These are phyloP conservation scores for Balanococcus diminutus DNA, from an alignment of 2,888 invertebrate species.

Conservation along the genomic window DNA sequence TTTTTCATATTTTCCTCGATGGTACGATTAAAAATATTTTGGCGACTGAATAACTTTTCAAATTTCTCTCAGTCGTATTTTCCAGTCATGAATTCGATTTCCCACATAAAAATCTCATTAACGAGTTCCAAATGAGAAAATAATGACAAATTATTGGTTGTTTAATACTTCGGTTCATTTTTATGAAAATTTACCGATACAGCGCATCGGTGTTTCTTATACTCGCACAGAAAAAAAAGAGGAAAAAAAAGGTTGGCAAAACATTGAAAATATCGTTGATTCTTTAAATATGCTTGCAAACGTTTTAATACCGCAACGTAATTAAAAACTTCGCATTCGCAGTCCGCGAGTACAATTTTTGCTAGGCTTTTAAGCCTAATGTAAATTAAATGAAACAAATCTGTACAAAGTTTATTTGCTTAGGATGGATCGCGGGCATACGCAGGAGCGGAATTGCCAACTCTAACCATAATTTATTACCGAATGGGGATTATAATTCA, in stretches of 20 bases:
- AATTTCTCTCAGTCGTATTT: neutral
- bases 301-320: neutral
- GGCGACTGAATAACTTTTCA: neutral
- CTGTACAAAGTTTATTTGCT: neutral
- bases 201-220: too few relatives aligned
- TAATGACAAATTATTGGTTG: neutral
- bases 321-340: neutral
- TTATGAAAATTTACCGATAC: neutral
- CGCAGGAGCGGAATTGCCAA: neutral
- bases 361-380: neutral
- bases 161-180: neutral
- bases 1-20: neutral
- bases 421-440: neutral
- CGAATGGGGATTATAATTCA: constrained; percentile 1
- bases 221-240: too few relatives aligned
- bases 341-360: neutral
- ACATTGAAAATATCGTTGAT: neutral
- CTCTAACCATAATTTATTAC: neutral
- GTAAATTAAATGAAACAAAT: neutral
- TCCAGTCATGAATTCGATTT: neutral
- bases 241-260: neutral
- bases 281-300: neutral
- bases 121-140: neutral
- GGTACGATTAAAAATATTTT: neutral
- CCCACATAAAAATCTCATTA: neutral